These are phyloP conservation scores for Mus caroli DNA, from an alignment of 2,797 vertebrate species.

Conservation along the genomic window DNA sequence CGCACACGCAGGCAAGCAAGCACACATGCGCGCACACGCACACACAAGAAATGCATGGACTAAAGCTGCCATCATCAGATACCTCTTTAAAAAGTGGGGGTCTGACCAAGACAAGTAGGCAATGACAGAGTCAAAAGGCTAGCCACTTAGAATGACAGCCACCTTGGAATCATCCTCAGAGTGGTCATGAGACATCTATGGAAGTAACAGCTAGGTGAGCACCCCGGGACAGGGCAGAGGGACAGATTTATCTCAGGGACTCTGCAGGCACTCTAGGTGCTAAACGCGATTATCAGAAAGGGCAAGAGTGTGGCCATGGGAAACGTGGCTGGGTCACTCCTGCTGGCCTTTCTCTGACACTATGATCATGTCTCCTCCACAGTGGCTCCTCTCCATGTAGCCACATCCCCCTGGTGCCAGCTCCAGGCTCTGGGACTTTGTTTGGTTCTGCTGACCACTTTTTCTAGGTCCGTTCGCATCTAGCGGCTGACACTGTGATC, in stretches of 20 bases:
- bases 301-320: neutral
- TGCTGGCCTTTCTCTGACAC: neutral
- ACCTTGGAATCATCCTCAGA: neutral
- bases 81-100: neutral
- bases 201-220: neutral
- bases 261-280: constrained; percentile 2
- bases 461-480: neutral
- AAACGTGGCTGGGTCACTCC: neutral
- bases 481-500: neutral
- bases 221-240: neutral
- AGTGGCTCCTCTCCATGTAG: neutral
- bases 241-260: neutral
- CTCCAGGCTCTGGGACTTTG: neutral
- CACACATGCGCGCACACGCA: neutral
- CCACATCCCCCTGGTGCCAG: neutral
- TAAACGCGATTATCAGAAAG: neutral
- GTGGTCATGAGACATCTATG: neutral
- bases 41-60: neutral
- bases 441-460: neutral
- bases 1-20: neutral
- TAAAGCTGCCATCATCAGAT: neutral
- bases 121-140: neutral
- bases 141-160: neutral
- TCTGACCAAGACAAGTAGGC: neutral
- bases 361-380: neutral